phyloP scores from a whole-genome alignment of 2,113 vertebrate genomes.

The Hydrochoerus hydrochaeris region DNA sequence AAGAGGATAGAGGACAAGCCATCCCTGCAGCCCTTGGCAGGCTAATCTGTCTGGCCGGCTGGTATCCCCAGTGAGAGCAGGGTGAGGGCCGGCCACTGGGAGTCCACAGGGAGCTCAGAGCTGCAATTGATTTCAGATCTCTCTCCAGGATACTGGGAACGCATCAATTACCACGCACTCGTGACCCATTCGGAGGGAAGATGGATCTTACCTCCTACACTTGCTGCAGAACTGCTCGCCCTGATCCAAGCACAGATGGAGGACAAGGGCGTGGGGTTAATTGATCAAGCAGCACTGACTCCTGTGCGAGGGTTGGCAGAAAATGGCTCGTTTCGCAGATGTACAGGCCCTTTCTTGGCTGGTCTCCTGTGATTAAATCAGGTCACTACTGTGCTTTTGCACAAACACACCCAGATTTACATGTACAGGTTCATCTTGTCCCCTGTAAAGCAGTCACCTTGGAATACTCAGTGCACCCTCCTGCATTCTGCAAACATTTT shows the following conservation, averaged over 20 bases:
- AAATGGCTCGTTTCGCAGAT: constrained; percentile 55
- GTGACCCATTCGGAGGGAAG: background rate
- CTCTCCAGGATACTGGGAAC: background rate
- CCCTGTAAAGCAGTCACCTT: constrained; percentile 10
- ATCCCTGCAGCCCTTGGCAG: constrained; percentile 21
- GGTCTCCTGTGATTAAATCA: constrained; percentile 69
- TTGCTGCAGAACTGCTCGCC: background rate
- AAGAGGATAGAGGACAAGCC: constrained; percentile 24
- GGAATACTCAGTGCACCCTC: background rate
- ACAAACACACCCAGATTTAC: background rate
- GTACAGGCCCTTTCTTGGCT: background rate
- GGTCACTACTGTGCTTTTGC: constrained; percentile 41
- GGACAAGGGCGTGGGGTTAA: constrained; percentile 70
- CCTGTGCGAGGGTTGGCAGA: background rate
- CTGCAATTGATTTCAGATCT: background rate
- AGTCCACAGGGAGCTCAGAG: background rate
- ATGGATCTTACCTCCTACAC: constrained; percentile 24
- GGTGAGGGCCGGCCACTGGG: background rate
- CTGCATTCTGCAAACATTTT: background rate
- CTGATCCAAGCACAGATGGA: constrained; percentile 70
- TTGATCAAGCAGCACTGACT: constrained; percentile 42
- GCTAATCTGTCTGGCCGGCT: background rate
- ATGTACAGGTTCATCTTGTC: background rate
- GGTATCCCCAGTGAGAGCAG: background rate
- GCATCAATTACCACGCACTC: background rate